These are phyloP conservation scores for Bradynema listronoti DNA, from an alignment of 1,140 invertebrate species.

Conservation along the genomic window DNA sequence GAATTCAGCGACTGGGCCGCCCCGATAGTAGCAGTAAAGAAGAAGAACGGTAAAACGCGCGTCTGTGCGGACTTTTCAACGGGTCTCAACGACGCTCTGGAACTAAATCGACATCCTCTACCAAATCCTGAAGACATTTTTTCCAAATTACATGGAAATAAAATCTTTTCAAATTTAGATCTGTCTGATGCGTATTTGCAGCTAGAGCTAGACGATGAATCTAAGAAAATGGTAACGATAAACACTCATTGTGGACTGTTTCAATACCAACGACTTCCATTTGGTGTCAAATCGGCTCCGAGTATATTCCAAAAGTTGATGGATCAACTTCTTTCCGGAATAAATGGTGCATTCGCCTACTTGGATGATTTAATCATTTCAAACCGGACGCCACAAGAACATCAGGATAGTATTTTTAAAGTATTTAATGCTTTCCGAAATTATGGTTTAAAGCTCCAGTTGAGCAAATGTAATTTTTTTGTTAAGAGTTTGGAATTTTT, in stretches of 20 bases:
- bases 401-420: too few relatives aligned
- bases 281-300: slow-evolving; percentile 61
- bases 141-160: slow-evolving; percentile 24
- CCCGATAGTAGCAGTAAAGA: slow-evolving; percentile 58
- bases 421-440: too few relatives aligned
- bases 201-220: slow-evolving; percentile 22
- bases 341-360: slow-evolving; percentile 34
- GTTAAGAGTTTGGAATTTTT: too few relatives aligned
- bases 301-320: slow-evolving; percentile 50
- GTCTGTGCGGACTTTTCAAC: slow-evolving; percentile 56
- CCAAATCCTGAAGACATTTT: slow-evolving; percentile 35
- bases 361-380: slow-evolving; percentile 33
- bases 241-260: slow-evolving; percentile 43
- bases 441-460: too few relatives aligned
- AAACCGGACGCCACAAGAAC: too few relatives aligned
- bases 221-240: slow-evolving; percentile 26
- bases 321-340: slow-evolving; percentile 52
- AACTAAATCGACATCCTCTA: slow-evolving; percentile 29
- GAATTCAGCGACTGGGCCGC: slow-evolving; percentile 58
- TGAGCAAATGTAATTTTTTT: too few relatives aligned
- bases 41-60: slow-evolving; percentile 55
- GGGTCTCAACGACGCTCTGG: slow-evolving; percentile 37
- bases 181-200: slow-evolving; percentile 43
- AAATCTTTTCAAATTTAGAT: slow-evolving; percentile 33
- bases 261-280: slow-evolving; percentile 58